A percentile compares a stretch with the other conserved stretches of the same genome.
phyloP scores from a whole-genome alignment of 2,888 invertebrate species.

The Drosophila pseudotalamancana region DNA sequence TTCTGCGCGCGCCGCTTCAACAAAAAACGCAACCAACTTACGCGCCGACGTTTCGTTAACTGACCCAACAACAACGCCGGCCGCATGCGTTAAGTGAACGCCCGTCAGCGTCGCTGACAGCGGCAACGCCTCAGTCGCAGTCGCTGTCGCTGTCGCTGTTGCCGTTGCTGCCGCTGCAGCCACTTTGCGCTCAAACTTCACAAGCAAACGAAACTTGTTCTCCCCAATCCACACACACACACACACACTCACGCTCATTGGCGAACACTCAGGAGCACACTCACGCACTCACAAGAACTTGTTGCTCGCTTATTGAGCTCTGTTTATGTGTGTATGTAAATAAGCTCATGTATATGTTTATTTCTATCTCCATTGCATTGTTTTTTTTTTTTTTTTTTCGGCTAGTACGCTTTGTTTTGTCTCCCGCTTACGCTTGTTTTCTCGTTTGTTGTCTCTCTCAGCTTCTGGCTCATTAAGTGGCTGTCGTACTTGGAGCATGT shows the following conservation, averaged over 20 bases:
- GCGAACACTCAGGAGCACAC: slow-evolving; percentile 3
- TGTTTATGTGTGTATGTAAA: slow-evolving; percentile 41
- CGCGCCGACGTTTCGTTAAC: slow-evolving; percentile 74
- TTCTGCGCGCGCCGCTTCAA: slow-evolving; percentile 48
- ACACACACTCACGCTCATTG: slow-evolving; percentile 12
- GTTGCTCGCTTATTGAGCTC: slow-evolving; percentile 53
- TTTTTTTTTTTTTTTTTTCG: slow-evolving; percentile 9
- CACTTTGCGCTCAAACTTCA: slow-evolving; percentile 69
- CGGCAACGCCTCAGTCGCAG: slow-evolving; percentile 5
- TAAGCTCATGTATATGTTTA: not conserved
- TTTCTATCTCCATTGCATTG: slow-evolving; percentile 2
- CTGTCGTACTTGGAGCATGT: slow-evolving; percentile 52
- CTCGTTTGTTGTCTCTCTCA: slow-evolving; percentile 4
- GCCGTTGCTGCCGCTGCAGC: slow-evolving; percentile 48
- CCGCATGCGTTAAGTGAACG: slow-evolving; percentile 58
- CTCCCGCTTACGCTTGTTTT: slow-evolving; percentile 7
- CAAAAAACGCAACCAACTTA: slow-evolving; percentile 71
- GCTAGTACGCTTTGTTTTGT: slow-evolving; percentile 13
- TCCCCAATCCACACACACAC: slow-evolving; percentile 34
- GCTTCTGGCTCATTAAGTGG: slow-evolving; percentile 73
- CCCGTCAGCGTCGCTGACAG: slow-evolving; percentile 5
- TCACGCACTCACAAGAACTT: slow-evolving; percentile 46
- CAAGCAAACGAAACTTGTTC: slow-evolving; percentile 74
- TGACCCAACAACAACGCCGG: slow-evolving; percentile 69
- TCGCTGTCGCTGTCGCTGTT: slow-evolving; percentile 9